Evolutionary conservation across 2,113 vertebrate species (phyloP), one percentile per base, ranked within the genome.

Genomic region (Lepisosteus oculatus): DNA sequence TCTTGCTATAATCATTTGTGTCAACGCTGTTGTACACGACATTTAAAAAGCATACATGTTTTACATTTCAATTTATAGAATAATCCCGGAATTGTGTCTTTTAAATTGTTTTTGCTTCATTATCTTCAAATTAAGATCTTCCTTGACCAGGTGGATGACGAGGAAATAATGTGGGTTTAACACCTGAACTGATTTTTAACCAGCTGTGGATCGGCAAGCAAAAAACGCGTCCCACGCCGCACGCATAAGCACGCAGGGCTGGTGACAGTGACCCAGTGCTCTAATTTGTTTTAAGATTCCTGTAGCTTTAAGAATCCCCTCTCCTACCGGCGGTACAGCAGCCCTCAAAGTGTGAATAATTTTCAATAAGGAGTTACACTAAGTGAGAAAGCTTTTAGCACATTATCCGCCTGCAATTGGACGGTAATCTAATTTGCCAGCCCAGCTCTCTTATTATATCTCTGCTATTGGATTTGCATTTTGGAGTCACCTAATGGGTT

Each of bases 341-440:
- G 89, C 87, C 89, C 81, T 84, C 85, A 85, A 93, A 92, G 94
- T 95, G 93, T 93, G 94, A 95, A 95, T 95, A 92, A 93, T 94
- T 93, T 92, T 92, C 91, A 79, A 91, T 69, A 87, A 91, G 92
- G 90, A 92, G 88, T 90, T 87, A 93, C 82, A 86, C 88, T 90
- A 80, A 93, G 86, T 89, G 91, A 91, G 90, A 93, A 95, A 95
- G 94, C 95, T 97, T 97, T 96, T 96, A 95, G 93, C 95, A 95
- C 93, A 93, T 96, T 96, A 96, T 95, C 95, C 93, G 65, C 90
- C 89, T 85, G 90, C 93, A 94, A 95, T 94, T 94, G 93, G 77
- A 71, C 79, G 84, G 83, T 94, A 95, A 97, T 96, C 92, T 90
- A 85, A 94, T 97, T 88, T 90, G 80, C 81, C 90, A 77, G 85